Base-by-base conservation (phyloP, 1,140 invertebrate genomes). In the Marisa cornuarietis region DNA sequence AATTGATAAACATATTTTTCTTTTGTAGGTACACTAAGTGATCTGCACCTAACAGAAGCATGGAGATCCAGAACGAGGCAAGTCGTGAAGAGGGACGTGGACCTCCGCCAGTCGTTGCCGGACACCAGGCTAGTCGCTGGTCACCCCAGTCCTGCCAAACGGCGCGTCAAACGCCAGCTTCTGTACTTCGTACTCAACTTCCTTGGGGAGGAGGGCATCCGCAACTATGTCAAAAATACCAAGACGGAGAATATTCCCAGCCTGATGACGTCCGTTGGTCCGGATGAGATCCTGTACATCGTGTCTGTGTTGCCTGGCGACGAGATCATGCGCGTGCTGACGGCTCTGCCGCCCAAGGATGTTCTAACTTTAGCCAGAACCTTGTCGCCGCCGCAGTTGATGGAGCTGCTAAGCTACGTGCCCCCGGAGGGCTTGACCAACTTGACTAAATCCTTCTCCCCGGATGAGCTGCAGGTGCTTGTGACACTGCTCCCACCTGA, bases 231-330 rank as follows among this genome's bases (percentile, higher is more conserved):
- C n/a, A 77, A 77, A 14, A 65, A 68, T 20, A 77, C 76, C 63
- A 69, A 77, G 49, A 77, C 76, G 22, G 76, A 77, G 14, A 65
- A 77, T 42, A 77, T 77, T 26, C 76, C 76, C 42, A 22, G 51
- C 31, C 76, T 77, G 22, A 77, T 77, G 76, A 54, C 31, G 5
- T 69, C 63, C 9, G 76, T 77, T 7, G 76, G 76, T 10, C 31
- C 65, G 22, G 76, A 77, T n/a, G 76, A 77, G 58, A 69, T 77
- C n/a, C 76, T 77, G 14, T 77, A 77, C 76, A 77, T 77, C 76
- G 76, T 77, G 49, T 51, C 76, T 11, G 20, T 63, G n/a, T 51
- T 77, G 42, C 63, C 63, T 0, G 61, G 61, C 13, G 63, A 68
- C 4, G 76, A 77, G 49, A 77, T 77, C 62, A 77, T 77, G 76